Conservation (phyloP, 2,888 invertebrate species). For the Plagiodera versicolora region DNA sequence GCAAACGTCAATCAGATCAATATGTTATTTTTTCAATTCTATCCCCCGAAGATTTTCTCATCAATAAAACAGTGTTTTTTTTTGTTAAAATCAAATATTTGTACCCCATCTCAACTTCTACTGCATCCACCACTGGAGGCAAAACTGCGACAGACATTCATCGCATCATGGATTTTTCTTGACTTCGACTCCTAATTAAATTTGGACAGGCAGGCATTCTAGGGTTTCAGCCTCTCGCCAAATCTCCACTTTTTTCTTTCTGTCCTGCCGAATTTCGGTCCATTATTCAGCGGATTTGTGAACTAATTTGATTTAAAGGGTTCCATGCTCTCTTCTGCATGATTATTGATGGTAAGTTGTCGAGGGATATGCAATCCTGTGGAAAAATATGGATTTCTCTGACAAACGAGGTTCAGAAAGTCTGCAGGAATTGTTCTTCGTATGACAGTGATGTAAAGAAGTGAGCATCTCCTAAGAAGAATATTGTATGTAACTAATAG, state of each 20-base stretch:
- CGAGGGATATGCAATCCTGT: constrained; percentile 12
- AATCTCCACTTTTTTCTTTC: constrained; percentile 7
- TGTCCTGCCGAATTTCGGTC: constrained; percentile 15
- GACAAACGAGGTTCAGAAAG: constrained; percentile 3
- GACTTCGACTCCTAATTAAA: constrained; percentile 26
- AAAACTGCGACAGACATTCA: constrained; percentile 19
- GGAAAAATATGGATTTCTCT: constrained; percentile 5
- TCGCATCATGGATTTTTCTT: constrained; percentile 18
- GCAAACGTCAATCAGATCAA: too few relatives aligned
- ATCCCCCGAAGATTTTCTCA: too few relatives aligned
- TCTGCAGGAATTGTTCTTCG: neutral
- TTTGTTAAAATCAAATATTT: too few relatives aligned
- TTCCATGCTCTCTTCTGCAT: constrained; percentile 27
- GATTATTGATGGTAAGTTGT: constrained; percentile 27
- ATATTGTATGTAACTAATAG: too few relatives aligned
- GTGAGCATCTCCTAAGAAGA: too few relatives aligned
- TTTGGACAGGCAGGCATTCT: constrained; percentile 11
- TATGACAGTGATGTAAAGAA: constrained; percentile 10
- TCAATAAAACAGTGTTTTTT: too few relatives aligned
- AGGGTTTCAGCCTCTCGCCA: constrained; percentile 5
- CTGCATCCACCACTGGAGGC: constrained; percentile 1
- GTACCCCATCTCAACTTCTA: neutral
- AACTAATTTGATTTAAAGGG: constrained; percentile 27
- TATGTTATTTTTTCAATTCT: too few relatives aligned
- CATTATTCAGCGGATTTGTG: constrained; percentile 26